These are phyloP conservation scores for Ophonus ardosiacus DNA, from an alignment of 2,888 invertebrate species.

Conservation along the genomic window DNA sequence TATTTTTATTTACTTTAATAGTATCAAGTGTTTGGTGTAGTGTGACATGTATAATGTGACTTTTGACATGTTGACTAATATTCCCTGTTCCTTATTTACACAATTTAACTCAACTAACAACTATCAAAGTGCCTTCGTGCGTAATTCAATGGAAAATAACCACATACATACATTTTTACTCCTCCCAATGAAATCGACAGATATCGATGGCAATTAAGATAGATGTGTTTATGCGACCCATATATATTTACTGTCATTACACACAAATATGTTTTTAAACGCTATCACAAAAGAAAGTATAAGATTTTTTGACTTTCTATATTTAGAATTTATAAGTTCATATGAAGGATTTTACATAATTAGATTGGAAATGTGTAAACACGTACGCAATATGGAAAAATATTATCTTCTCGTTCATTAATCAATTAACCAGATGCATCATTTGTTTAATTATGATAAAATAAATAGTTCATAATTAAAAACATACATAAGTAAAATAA, in stretches of 20 bases:
- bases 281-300: slow-evolving; percentile 43
- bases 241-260: slow-evolving; percentile 40
- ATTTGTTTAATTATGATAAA: not conserved
- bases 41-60: not conserved
- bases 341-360: slow-evolving; percentile 28
- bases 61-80: not conserved
- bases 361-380: not conserved
- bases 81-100: not conserved
- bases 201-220: slow-evolving; percentile 42
- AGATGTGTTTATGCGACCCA: slow-evolving; percentile 41
- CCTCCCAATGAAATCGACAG: slow-evolving; percentile 16
- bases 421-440: not conserved
- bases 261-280: slow-evolving; percentile 37
- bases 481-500: not conserved
- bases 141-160: not conserved
- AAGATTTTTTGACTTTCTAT: slow-evolving; percentile 39
- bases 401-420: not conserved
- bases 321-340: slow-evolving; percentile 34
- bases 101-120: not conserved
- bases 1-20: no score
- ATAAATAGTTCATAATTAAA: not conserved
- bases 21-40: no score
- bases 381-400: not conserved
- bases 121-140: not conserved
- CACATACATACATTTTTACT: not conserved